A percentile compares a stretch with the other conserved stretches of the same genome.
Evolutionary conservation across 2,113 vertebrate species (phyloP).

Genomic region (Catharus minimus): DNA sequence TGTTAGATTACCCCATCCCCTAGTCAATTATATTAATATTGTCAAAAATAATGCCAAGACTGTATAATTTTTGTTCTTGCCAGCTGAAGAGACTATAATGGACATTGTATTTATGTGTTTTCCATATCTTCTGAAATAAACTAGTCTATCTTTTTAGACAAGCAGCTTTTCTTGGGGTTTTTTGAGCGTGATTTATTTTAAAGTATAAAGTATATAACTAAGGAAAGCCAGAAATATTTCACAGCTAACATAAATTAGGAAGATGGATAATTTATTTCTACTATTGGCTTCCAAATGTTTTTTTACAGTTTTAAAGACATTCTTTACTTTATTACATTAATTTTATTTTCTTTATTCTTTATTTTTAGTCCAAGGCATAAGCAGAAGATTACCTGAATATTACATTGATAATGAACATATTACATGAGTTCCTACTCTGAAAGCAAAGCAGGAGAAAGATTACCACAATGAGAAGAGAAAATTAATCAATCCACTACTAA

Average conservation of each 20-base stretch:
- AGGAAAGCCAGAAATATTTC: slow-evolving; percentile 13
- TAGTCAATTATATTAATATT: slow-evolving; percentile 19
- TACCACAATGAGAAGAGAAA: neutral
- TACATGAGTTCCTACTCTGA: neutral
- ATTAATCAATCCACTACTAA: neutral
- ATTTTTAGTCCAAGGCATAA: neutral
- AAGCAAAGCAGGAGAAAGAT: neutral
- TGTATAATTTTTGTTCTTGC: neutral
- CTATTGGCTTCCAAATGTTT: neutral
- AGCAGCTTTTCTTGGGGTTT: neutral
- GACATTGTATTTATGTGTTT: slow-evolving; percentile 15
- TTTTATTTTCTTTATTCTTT: neutral
- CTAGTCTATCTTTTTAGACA: neutral
- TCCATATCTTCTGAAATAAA: slow-evolving; percentile 15
- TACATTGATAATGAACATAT: neutral
- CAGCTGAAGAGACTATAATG: slow-evolving; percentile 9
- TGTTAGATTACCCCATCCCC: slow-evolving; percentile 8
- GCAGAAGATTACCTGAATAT: neutral
- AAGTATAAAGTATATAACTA: neutral
- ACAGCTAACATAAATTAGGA: neutral
- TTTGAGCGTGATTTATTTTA: neutral
- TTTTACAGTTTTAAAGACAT: neutral
- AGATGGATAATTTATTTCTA: neutral
- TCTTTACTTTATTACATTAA: neutral
- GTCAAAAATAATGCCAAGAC: slow-evolving; percentile 37